Evolutionary conservation across 2,113 vertebrate species (phyloP).

Genomic region (Marmota monax): DNA sequence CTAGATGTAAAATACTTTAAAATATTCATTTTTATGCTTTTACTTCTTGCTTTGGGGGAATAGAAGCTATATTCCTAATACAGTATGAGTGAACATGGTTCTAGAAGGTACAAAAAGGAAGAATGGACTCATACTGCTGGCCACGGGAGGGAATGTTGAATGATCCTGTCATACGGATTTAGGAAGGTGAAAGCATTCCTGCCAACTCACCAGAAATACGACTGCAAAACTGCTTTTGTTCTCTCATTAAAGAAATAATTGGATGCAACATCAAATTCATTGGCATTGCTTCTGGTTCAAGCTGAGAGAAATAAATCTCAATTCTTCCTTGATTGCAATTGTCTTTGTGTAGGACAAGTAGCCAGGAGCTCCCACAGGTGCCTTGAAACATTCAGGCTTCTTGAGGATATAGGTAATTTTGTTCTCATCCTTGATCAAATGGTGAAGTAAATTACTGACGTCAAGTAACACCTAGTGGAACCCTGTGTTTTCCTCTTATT

Average conservation of each 20-base stretch:
- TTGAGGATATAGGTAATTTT: slow-evolving; percentile 59
- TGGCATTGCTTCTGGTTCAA: slow-evolving; percentile 37
- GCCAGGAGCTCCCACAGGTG: slow-evolving; percentile 59
- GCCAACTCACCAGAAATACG: not conserved
- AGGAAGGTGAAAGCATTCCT: not conserved
- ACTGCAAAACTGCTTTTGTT: slow-evolving; percentile 15
- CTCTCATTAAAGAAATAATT: slow-evolving; percentile 59
- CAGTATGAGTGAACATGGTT: not conserved
- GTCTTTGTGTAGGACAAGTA: not conserved
- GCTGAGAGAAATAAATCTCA: not conserved
- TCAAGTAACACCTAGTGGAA: slow-evolving; percentile 67
- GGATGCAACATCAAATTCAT: not conserved
- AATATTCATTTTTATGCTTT: not conserved
- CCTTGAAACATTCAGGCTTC: slow-evolving; percentile 46
- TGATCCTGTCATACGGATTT: not conserved
- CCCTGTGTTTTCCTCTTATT: slow-evolving; percentile 14
- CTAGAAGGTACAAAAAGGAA: not conserved
- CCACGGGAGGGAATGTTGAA: not conserved
- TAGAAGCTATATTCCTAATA: not conserved
- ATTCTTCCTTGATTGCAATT: not conserved
- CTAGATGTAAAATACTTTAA: not conserved
- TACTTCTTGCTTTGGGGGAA: not conserved
- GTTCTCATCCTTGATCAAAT: slow-evolving; percentile 53
- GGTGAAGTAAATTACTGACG: slow-evolving; percentile 2
- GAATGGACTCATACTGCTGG: not conserved